These are phyloP conservation scores for Troides oblongomaculatus DNA, from an alignment of 2,888 invertebrate genomes.

Conservation along the genomic window DNA sequence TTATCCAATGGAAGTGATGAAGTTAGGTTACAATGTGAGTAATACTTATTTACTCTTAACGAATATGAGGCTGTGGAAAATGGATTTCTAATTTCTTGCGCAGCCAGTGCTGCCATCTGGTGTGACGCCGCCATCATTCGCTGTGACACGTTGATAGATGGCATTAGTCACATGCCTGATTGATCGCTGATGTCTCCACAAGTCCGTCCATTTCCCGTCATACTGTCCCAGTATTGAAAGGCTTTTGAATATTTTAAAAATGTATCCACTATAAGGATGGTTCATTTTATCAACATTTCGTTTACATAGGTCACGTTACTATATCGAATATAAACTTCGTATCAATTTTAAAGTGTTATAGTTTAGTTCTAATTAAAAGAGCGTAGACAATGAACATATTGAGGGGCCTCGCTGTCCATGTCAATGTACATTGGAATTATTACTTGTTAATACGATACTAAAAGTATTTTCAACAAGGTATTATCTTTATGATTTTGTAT, in stretches of 20 bases:
- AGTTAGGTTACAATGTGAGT: neutral
- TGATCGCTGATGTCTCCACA: slow-evolving; percentile 68
- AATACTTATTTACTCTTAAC: slow-evolving; percentile 12
- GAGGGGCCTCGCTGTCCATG: too few species aligned
- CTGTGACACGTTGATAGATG: slow-evolving; percentile 75
- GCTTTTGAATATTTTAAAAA: slow-evolving; percentile 34
- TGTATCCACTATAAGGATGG: neutral
- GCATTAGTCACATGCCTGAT: slow-evolving; percentile 68
- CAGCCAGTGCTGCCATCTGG: slow-evolving; percentile 71
- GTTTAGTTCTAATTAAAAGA: too few species aligned
- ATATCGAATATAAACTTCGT: neutral
- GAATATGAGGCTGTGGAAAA: slow-evolving; percentile 52
- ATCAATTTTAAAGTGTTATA: neutral
- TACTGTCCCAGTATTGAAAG: slow-evolving; percentile 42
- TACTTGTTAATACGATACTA: too few species aligned
- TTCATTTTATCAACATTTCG: slow-evolving; percentile 7
- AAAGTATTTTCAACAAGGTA: too few species aligned
- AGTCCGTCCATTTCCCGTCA: slow-evolving; percentile 47
- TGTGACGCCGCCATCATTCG: slow-evolving; percentile 48
- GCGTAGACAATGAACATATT: too few species aligned
- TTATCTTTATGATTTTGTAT: too few species aligned
- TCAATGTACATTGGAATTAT: too few species aligned
- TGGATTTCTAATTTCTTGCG: slow-evolving; percentile 70
- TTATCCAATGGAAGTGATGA: neutral
- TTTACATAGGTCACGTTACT: neutral